These are phyloP conservation scores for Sarcophilus harrisii DNA, from an alignment of 2,797 vertebrate genomes.

Conservation along the genomic window DNA sequence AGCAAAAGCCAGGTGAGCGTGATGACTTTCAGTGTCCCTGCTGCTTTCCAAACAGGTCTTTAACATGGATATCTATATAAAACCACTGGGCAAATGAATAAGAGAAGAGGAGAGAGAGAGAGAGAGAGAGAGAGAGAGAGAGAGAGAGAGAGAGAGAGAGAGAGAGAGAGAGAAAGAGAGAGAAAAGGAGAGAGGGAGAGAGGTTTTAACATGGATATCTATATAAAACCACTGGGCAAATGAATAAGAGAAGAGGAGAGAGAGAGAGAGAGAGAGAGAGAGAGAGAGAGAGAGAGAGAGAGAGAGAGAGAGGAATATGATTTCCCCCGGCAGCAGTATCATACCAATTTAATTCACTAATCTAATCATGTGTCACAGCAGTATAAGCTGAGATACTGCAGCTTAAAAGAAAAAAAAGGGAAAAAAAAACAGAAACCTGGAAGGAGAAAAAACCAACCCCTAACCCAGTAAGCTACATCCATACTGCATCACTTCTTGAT, in stretches of 20 bases:
- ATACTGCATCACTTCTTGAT: background rate
- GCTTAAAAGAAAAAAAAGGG: slow-evolving; percentile 21
- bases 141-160: slow-evolving; percentile 8
- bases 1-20: background rate
- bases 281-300: slow-evolving; percentile 12
- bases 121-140: background rate
- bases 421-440: slow-evolving; percentile 7
- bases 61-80: slow-evolving; percentile 50
- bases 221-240: no score
- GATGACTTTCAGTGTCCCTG: background rate
- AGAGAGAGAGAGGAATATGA: background rate
- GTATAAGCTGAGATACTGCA: slow-evolving; percentile 51
- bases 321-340: slow-evolving; percentile 71
- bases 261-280: slow-evolving; percentile 22
- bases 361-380: slow-evolving; percentile 74
- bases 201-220: no score
- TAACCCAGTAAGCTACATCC: background rate
- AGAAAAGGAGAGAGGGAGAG: background rate
- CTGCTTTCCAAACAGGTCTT: slow-evolving; percentile 42
- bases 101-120: background rate
- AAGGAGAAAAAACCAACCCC: background rate
- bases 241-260: no score
- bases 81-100: slow-evolving; percentile 38
- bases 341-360: slow-evolving; percentile 70
- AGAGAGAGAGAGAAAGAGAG: slow-evolving; percentile 20